Base-by-base conservation (phyloP, 2,888 invertebrate species). In the Melitaea athalia region DNA sequence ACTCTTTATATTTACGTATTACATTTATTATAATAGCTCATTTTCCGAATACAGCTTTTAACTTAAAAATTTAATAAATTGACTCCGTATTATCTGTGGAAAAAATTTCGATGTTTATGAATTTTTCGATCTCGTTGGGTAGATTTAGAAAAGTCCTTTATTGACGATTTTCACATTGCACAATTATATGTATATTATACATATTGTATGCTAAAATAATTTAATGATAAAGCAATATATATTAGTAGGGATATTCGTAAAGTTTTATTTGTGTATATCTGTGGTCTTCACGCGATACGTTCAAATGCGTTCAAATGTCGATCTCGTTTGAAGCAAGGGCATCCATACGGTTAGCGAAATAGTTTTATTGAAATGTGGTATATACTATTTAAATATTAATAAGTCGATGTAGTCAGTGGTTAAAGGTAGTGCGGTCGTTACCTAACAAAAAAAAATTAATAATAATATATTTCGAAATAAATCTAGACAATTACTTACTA, bases 331-430 rank as follows among this genome's bases (percentile, higher is more conserved):
- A 78, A 77, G 82, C 81, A 75, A 78, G 82, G 88, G 86, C 87
- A 81, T 82, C 75, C 81, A 77, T 79, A 87, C 84, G 82, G 83
- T 87, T 89, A 91, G 86, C 75, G 74, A 85, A 86, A 83, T 85
- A 83, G 83, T 77, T 80, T 79, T 77, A 79, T 83, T 80, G 79
- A 84, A 74, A 84, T 84, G 84, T 87, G 86, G 83, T 85, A 86
- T 88, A 87, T 87, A 87, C 81, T 91, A 88, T 88, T 87, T 87
- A 89, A 88, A 82, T 83, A 75, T 79, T 64, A 79, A 81, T 90
- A 90, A 89, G 89, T 89, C 82, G 83, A 89, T 86, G 91, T 92
- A 92, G 91, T 91, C 90, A 83, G 83, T 88, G 89, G 89, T 91
- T 91, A 85, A 83, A 84, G 88, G 89, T 92, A 92, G 91, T 88